Base-by-base conservation (phyloP, 2,888 invertebrate species). In the Agrochola lychnidis region DNA sequence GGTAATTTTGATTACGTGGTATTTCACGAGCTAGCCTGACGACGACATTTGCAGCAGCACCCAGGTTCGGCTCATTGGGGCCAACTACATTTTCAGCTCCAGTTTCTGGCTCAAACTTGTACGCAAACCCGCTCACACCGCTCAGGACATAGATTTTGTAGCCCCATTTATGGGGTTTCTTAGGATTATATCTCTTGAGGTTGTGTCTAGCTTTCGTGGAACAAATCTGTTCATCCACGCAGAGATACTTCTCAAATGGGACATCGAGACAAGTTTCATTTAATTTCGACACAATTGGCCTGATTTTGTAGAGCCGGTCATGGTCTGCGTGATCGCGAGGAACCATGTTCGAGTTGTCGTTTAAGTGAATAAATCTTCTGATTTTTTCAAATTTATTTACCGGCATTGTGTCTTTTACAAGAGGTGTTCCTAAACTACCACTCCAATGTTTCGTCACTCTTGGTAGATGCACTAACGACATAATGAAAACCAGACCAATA, bases 161-260 rank as follows among this genome's bases (percentile, higher is more conserved):
- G 16, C 53, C 53, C 68, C 64, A 64, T 53, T 64, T 72, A 56
- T 73, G 62, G 36, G 77, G 73, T 64, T 77, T 68, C 9, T 69
- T 62, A 36, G 68, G 64, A 36, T 77, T 77, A 62, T 73, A 30
- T 30, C 30, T 30, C 30, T 30, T 30, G 30, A 30, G 30, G 30
- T 30, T 30, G 30, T 30, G 30, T 30, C 30, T 30, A 30, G 30
- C 30, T 30, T 30, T 30, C 30, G 30, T 30, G 30, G 30, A 51
- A 22, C 51, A 51, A 51, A 51, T 51, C 51, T 51, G 51, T 22
- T 51, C 51, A 22, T 51, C 51, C 22, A 51, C 51, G 22, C 51
- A 51, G 19, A 51, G 51, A 51, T 51, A 22, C 22, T 51, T 51
- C 7, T 51, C 51, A 7, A 51, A 22, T 7, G 51, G 22, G 51